phyloP scores from a whole-genome alignment of 2,797 vertebrate species.

The Hybognathus amarus region DNA sequence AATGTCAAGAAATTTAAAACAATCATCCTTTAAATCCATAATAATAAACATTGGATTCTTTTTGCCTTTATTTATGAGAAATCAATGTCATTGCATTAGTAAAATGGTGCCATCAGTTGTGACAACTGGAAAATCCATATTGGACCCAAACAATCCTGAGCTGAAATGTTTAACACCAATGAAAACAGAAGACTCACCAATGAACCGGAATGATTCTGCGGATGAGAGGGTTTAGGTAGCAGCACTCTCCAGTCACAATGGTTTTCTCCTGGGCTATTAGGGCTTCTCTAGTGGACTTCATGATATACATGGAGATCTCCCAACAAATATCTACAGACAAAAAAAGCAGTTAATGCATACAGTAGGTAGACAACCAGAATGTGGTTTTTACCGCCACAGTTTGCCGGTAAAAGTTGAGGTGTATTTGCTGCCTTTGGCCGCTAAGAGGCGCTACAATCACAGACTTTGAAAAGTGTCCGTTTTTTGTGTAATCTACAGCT shows the following conservation, averaged over 20 bases:
- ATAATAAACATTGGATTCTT: not conserved
- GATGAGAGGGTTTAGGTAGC: conserved; percentile 95
- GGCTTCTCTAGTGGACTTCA: conserved; percentile 93
- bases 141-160: not conserved
- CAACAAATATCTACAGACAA: conserved; percentile 88
- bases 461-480: too few species aligned
- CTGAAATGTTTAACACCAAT: not conserved
- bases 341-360: not conserved
- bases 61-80: not conserved
- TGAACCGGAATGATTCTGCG: conserved; percentile 93
- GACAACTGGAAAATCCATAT: not conserved
- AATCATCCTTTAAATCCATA: not conserved
- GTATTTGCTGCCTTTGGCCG: too few species aligned
- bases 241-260: conserved; percentile 96
- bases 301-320: conserved; percentile 97
- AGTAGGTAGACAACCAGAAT: too few species aligned
- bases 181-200: conserved; percentile 79
- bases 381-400: too few species aligned
- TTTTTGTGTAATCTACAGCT: too few species aligned
- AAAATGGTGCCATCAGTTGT: too few species aligned
- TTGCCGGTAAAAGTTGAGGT: too few species aligned
- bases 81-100: not conserved
- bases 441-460: too few species aligned
- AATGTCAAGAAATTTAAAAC: too few species aligned
- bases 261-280: conserved; percentile 95